Evolutionary conservation across 2,797 vertebrate genomes (phyloP), one percentile per base, ranked within the genome.

Genomic region (Luscinia megarhynchos): DNA sequence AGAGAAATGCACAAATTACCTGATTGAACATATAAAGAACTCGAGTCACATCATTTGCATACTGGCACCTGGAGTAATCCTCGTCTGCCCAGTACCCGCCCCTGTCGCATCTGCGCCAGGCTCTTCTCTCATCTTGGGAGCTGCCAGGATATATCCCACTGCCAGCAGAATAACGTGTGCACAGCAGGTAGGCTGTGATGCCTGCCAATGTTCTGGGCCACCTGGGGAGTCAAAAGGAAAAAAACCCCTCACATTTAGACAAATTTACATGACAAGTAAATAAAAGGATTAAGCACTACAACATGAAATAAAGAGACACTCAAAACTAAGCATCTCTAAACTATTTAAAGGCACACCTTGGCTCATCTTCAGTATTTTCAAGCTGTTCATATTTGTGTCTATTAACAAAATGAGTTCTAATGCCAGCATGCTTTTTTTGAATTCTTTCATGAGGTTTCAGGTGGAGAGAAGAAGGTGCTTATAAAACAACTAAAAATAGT

Each of bases 181-280:
- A 99, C 91, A 99, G 98, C 67, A 99, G 98, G 95, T 99, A 98
- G 0, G 99, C 98, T 23, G 98, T 98, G 93, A 99, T 99, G 95
- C 99, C 99, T 8, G 99, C 99, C 97, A 99, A 93, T 1, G 99
- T 99, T 67, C 99, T 98, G 11, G 99, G 99, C 99, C 99, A 99
- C 97, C 99, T 99, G 95, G 36, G 81, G 89, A 96, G 93, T 77
- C 3, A 66, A 80, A 96, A 81, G 64, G n/a, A 43, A 38, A 9
- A 48, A 70, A 70, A 75, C 3, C 21, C 21, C 26, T 58, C 58
- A 32, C 80, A 84, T 66, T 66, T 3, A 50, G 68, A 93, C 54
- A 88, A 95, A 94, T 81, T 91, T 69, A 92, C 67, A 45, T 29
- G 55, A 88, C 72, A 82, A 79, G 77, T 41, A 95, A 94, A 95